Evolutionary conservation across 2,797 vertebrate genomes (phyloP).

Genomic region (Chromobotia macracanthus): DNA sequence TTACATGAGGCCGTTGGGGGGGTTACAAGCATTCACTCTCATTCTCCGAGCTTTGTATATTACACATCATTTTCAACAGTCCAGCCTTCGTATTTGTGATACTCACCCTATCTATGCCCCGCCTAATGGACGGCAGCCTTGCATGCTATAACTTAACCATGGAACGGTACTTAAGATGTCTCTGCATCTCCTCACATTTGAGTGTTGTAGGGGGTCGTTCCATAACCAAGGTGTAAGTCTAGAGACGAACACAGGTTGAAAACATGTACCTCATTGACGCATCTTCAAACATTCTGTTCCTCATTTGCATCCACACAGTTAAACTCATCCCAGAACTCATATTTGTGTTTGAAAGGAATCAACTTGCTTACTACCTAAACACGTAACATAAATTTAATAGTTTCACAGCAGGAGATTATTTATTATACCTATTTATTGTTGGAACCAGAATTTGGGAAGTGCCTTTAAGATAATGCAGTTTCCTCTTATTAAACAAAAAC

Average conservation of each 20-base stretch:
- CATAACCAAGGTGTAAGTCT: background rate
- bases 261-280: constrained; percentile 51
- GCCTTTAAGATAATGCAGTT: constrained; percentile 72
- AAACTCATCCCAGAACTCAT: constrained; percentile 19
- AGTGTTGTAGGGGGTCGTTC: background rate
- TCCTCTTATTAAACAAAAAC: constrained; percentile 43
- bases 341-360: constrained; percentile 53
- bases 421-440: constrained; percentile 20
- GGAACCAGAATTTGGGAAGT: constrained; percentile 75
- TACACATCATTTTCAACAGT: background rate
- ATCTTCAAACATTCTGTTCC: background rate
- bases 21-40: constrained; percentile 23
- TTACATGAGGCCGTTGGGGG: constrained; percentile 23
- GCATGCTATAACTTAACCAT: constrained; percentile 42
- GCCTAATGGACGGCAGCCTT: constrained; percentile 7
- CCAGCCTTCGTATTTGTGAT: constrained; percentile 26
- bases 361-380: constrained; percentile 61
- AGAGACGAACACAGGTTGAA: constrained; percentile 23
- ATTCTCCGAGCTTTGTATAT: background rate
- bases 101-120: background rate
- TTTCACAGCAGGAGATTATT: constrained; percentile 46
- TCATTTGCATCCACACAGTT: background rate
- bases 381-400: background rate
- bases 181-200: background rate
- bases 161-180: background rate